Conservation (phyloP, 1,140 invertebrate genomes). For the Eriosoma lanigerum region DNA sequence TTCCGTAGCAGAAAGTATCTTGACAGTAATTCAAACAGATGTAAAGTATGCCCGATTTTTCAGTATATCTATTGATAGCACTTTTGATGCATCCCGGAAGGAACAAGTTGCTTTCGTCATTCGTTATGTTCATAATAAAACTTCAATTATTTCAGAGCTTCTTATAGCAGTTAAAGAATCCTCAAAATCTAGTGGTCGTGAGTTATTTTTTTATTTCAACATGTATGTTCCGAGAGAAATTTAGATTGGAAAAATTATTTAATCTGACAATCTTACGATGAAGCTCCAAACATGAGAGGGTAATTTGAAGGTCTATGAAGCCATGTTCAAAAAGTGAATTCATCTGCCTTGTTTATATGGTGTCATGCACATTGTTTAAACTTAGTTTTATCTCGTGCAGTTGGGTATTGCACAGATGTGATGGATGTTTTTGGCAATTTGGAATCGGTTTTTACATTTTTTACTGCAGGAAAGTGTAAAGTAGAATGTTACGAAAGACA, state of each 20-base stretch:
- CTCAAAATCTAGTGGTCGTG: too few species aligned
- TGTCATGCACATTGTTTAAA: too few species aligned
- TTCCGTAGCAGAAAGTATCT: neutral
- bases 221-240: too few species aligned
- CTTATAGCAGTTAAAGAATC: too few species aligned
- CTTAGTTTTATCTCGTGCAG: too few species aligned
- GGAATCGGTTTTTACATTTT: neutral
- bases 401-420: neutral
- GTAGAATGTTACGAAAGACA: neutral
- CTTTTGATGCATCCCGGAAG: neutral
- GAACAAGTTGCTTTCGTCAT: conserved; percentile 5
- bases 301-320: too few species aligned
- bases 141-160: conserved; percentile 17
- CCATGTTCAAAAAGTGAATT: too few species aligned
- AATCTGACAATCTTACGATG: neutral
- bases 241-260: neutral
- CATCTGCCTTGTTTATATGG: too few species aligned
- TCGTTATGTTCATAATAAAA: conserved; percentile 3
- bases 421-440: conserved; percentile 1
- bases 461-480: neutral
- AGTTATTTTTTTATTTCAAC: too few species aligned
- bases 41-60: neutral
- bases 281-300: neutral
- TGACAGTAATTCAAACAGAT: neutral
- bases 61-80: neutral